Percentiles rank a stretch among this genome's conserved stretches.
Conservation (phyloP, 30 jellyfish, hydroid and myxozoan species). For the Hydractinia symbiolongicarpus region DNA sequence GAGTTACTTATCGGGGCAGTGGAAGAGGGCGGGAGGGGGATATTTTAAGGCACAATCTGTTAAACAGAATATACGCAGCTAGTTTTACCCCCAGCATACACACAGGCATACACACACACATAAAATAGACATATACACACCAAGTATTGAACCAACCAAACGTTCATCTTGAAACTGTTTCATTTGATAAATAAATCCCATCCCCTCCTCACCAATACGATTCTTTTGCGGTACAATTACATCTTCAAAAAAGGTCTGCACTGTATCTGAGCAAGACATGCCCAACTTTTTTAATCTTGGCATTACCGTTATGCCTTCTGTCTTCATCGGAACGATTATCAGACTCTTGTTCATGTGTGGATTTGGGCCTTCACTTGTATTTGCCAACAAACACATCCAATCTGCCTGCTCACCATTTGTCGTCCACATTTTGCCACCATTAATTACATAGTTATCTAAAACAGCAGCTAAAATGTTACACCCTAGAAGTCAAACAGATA, state of each 20-base stretch:
- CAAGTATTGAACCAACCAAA: conserved; percentile 59
- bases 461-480: too few species aligned
- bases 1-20: neutral
- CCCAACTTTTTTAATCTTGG: conserved; percentile 74
- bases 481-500: too few species aligned
- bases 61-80: too few species aligned
- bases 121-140: conserved; percentile 31
- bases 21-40: neutral
- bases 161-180: conserved; percentile 95
- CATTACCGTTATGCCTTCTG: conserved; percentile 70
- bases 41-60: too few species aligned
- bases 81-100: too few species aligned
- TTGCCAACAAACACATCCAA: conserved; percentile 98
- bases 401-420: conserved; percentile 99
- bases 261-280: conserved; percentile 95
- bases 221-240: conserved; percentile 93
- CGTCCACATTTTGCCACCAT: conserved; percentile 99
- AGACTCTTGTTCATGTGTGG: conserved; percentile 82
- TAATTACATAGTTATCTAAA: conserved; percentile 85
- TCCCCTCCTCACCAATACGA: conserved; percentile 96
- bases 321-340: conserved; percentile 76
- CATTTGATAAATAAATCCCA: conserved; percentile 94
- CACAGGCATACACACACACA: too few species aligned
- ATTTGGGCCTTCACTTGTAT: conserved; percentile 83
- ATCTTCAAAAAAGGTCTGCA: conserved; percentile 87